Conservation (phyloP, 2,888 invertebrate species). For the Dryobota labecula region DNA sequence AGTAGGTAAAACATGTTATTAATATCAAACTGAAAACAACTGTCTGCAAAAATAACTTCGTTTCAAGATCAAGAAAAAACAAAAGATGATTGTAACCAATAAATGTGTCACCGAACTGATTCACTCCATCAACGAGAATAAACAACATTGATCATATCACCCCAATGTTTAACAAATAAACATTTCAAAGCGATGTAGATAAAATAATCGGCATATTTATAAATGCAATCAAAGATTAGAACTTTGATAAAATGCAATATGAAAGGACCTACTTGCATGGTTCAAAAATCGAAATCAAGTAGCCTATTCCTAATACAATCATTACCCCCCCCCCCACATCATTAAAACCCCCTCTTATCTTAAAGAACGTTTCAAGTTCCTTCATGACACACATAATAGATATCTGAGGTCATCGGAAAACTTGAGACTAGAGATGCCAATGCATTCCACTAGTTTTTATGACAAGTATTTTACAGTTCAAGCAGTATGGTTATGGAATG, state of each 20-base stretch:
- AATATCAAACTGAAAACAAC: neutral
- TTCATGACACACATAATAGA: no score
- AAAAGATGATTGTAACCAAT: conserved; percentile 1
- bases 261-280: neutral
- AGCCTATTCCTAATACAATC: neutral
- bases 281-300: neutral
- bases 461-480: no score
- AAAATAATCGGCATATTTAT: conserved; percentile 5
- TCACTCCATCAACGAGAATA: conserved; percentile 21
- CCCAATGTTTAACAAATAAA: conserved; percentile 29
- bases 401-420: no score
- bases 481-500: no score
- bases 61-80: conserved; percentile 9
- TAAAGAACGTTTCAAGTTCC: no score
- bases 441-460: no score
- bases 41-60: conserved; percentile 8
- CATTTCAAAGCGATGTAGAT: conserved; percentile 19
- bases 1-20: no score
- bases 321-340: no score
- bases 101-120: conserved; percentile 27
- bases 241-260: conserved; percentile 9
- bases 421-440: no score
- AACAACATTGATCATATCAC: conserved; percentile 21
- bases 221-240: conserved; percentile 13
- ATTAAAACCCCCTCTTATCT: no score